Evolutionary conservation across 2,113 vertebrate species (phyloP).

Genomic region (Beaufortia kweichowensis): DNA sequence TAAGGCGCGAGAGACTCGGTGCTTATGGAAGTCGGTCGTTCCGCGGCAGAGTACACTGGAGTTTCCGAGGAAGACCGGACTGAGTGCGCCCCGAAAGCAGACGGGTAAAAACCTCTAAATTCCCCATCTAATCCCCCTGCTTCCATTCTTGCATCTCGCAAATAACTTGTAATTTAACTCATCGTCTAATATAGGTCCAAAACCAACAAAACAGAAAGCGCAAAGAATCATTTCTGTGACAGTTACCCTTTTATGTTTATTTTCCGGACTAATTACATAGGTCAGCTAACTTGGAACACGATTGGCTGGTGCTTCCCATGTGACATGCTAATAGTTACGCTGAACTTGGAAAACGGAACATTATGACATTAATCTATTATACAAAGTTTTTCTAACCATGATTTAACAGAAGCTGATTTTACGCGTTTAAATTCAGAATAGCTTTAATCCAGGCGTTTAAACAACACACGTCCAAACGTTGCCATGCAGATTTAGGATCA

Average conservation of each 20-base stretch:
- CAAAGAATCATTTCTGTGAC: conserved; percentile 42
- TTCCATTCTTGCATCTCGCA: conserved; percentile 49
- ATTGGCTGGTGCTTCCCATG: conserved; percentile 59
- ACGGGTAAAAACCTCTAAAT: conserved; percentile 72
- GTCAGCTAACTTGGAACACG: conserved; percentile 43
- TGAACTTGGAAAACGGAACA: conserved; percentile 21
- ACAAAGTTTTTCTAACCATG: not conserved
- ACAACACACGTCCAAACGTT: too few relatives aligned
- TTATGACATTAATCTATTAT: not conserved
- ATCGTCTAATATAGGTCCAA: conserved; percentile 41
- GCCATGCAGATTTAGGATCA: too few relatives aligned
- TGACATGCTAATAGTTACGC: conserved; percentile 56
- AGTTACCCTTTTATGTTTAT: conserved; percentile 57
- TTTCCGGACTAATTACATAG: conserved; percentile 57
- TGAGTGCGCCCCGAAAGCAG: conserved; percentile 72
- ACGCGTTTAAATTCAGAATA: too few relatives aligned
- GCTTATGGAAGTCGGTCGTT: conserved; percentile 66
- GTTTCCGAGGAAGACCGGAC: conserved; percentile 59
- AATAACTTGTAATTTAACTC: conserved; percentile 24
- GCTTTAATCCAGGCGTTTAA: too few relatives aligned
- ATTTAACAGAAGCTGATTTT: not conserved
- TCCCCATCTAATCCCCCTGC: conserved; percentile 76
- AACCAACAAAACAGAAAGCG: conserved; percentile 27
- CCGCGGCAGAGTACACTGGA: conserved; percentile 70
- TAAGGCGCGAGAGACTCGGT: conserved; percentile 53